A percentile compares a stretch with the other conserved stretches of the same genome.
Evolutionary conservation across 2,113 vertebrate species (phyloP).

Genomic region (Ceyx melanurus): DNA sequence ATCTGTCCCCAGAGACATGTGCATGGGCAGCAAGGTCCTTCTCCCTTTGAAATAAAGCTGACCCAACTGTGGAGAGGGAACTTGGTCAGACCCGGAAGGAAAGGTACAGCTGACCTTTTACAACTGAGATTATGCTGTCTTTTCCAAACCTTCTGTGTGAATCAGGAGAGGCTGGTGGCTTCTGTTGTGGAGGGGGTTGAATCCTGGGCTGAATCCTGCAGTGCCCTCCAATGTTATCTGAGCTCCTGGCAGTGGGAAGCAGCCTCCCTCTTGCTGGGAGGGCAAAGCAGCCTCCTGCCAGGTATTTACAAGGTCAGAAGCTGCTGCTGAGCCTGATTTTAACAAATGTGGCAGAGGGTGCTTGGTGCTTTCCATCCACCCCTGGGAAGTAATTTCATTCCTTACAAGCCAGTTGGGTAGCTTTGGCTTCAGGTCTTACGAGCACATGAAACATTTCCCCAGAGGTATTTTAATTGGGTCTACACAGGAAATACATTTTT

Average conservation of each 20-base stretch:
- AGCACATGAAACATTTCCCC: not conserved
- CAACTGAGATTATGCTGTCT: not conserved
- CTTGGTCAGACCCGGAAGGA: not conserved
- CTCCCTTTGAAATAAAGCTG: not conserved
- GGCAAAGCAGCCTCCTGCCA: constrained; percentile 4
- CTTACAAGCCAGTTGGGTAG: not conserved
- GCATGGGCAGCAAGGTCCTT: not conserved
- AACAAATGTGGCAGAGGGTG: not conserved
- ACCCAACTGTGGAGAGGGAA: not conserved
- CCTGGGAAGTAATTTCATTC: not conserved
- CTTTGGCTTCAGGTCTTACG: constrained; percentile 39
- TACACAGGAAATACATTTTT: constrained; percentile 56
- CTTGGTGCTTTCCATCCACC: not conserved
- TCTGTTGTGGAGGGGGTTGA: not conserved
- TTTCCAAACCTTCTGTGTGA: not conserved
- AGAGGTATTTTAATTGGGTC: constrained; percentile 21
- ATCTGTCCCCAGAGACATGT: constrained; percentile 1
- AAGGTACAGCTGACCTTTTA: not conserved
- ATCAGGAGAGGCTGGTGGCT: not conserved
- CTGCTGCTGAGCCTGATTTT: not conserved
- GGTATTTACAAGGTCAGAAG: not conserved
- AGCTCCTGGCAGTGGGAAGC: not conserved
- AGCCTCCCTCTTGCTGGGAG: not conserved
- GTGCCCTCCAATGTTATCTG: constrained; percentile 9
- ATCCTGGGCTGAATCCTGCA: not conserved